phyloP scores from a whole-genome alignment of 2,888 invertebrate species.

The Metalampra italica region DNA sequence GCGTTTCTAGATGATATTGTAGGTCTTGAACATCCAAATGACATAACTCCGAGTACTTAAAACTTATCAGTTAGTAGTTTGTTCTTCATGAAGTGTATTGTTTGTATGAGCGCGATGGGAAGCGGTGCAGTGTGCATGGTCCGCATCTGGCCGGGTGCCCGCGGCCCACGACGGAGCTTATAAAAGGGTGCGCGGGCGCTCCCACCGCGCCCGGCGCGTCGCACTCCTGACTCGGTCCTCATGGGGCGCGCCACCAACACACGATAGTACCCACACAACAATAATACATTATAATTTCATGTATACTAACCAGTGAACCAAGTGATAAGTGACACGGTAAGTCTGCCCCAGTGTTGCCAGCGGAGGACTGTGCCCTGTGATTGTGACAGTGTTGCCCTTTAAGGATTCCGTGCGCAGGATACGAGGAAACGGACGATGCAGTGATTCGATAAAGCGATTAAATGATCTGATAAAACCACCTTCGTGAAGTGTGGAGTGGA shows the following conservation, averaged over 20 bases:
- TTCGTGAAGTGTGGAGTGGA: slow-evolving; percentile 11
- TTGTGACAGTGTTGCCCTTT: slow-evolving; percentile 60
- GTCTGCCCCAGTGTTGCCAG: slow-evolving; percentile 50
- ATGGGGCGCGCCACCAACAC: slow-evolving; percentile 74
- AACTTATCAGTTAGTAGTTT: no score
- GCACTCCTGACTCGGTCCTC: slow-evolving; percentile 67
- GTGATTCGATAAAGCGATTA: slow-evolving; percentile 20
- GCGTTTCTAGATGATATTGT: no score
- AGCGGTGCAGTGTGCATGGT: slow-evolving; percentile 1
- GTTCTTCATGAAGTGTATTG: no score
- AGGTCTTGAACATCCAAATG: no score
- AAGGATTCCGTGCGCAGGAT: not conserved
- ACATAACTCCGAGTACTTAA: no score
- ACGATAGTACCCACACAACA: slow-evolving; percentile 62
- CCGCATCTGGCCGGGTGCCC: slow-evolving; percentile 54
- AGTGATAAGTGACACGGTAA: slow-evolving; percentile 77
- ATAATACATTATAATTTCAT: slow-evolving; percentile 46
- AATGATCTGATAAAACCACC: not conserved
- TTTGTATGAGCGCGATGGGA: not conserved
- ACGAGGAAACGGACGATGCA: slow-evolving; percentile 19
- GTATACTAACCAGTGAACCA: slow-evolving; percentile 60
- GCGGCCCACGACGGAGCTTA: slow-evolving; percentile 67
- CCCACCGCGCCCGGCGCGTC: slow-evolving; percentile 70
- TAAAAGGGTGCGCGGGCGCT: slow-evolving; percentile 66
- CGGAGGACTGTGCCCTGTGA: slow-evolving; percentile 64